Evolutionary conservation across 2,888 invertebrate species (phyloP), one percentile per base, ranked within the genome.

Genomic region (Keiferia lycopersicella): DNA sequence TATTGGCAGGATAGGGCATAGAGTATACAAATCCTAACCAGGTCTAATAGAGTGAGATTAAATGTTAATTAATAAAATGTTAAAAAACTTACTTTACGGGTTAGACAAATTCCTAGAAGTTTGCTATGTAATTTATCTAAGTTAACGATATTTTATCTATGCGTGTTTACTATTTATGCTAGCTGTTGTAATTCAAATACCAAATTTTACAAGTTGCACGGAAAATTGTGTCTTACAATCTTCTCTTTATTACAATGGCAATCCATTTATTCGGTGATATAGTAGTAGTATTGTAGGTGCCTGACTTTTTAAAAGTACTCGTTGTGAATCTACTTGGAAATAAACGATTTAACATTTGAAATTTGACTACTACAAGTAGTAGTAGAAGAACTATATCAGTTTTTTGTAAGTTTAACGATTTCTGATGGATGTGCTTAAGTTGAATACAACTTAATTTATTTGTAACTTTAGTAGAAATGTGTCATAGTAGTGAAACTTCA

Each of bases 31-130:
- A 45, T 0, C n/a, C 45, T 45, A 16, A 34, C 34, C 48, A 53
- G 18, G 20, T 50, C 12, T 20, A 10, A 10, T 14, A 53, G 51
- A 22, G 51, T 22, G 51, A 53, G 20, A 53, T 53, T 53, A 22
- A 22, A 20, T 22, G 22, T 14, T 20, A 50, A 22, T 53, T 53
- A 53, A 22, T 22, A 11, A 7, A 50, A 18, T 50, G 2, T 50
- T 16, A 50, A 6, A 20, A 50, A 22, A 53, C n/a, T n/a, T n/a
- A 26, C 50, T 53, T 53, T 53, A 53, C 51, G 22, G 22, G 51
- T 22, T 53, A 22, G 3, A 22, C 26, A 14, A 53, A 53, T 53
- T 53, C 51, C 22, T 53, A 53, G 22, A 20, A 51, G 2, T 18
- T 12, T 20, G 20, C 14, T 22, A 50, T 14, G 22, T 53, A 22